phyloP scores from a whole-genome alignment of 2,888 invertebrate genomes.

The Drosophila vallismaia region DNA sequence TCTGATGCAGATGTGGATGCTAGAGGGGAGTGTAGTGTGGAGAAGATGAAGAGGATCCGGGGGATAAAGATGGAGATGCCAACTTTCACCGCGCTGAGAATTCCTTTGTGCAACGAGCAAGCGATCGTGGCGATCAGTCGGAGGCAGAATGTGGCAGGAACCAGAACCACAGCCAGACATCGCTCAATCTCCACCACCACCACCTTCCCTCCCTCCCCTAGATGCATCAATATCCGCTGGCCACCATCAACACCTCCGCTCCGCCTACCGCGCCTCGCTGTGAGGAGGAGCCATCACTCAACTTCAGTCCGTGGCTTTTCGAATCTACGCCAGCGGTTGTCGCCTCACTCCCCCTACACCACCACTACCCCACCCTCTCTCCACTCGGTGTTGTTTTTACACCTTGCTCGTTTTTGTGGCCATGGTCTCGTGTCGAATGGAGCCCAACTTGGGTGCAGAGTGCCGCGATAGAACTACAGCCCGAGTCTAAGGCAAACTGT shows the following conservation, averaged over 20 bases:
- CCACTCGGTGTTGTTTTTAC: slow-evolving; percentile 58
- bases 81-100: slow-evolving; percentile 73
- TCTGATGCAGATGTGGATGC: slow-evolving; percentile 34
- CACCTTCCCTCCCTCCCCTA: slow-evolving; percentile 8
- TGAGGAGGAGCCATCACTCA: slow-evolving; percentile 68
- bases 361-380: neutral
- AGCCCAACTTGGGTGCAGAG: slow-evolving; percentile 40
- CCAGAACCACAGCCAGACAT: slow-evolving; percentile 57
- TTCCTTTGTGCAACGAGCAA: slow-evolving; percentile 56
- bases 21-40: slow-evolving; percentile 8
- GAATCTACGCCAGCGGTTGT: slow-evolving; percentile 41
- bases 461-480: slow-evolving; percentile 14
- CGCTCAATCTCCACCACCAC: slow-evolving; percentile 55
- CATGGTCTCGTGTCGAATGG: slow-evolving; percentile 52
- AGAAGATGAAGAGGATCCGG: slow-evolving; percentile 8
- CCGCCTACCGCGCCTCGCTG: slow-evolving; percentile 46
- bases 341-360: neutral
- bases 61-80: slow-evolving; percentile 65
- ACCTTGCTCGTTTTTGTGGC: slow-evolving; percentile 55
- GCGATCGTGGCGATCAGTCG: slow-evolving; percentile 7
- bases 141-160: slow-evolving; percentile 23
- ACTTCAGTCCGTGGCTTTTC: slow-evolving; percentile 54
- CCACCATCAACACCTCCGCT: slow-evolving; percentile 66
- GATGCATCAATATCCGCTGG: slow-evolving; percentile 65
- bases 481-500: slow-evolving; percentile 22